phyloP scores from a whole-genome alignment of 2,113 vertebrate species.

The Hymenochirus boettgeri region DNA sequence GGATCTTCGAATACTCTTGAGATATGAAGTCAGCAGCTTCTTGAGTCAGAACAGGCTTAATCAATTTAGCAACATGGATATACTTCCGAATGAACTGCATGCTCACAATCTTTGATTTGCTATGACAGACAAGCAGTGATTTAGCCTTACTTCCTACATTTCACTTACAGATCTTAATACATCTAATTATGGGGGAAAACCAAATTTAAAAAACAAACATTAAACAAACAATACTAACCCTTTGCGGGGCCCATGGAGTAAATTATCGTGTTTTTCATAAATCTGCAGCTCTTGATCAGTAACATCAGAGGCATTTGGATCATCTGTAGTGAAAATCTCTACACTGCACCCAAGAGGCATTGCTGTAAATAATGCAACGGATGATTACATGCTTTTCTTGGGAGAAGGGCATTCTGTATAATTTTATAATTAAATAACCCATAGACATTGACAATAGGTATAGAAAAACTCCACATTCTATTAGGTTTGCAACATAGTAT shows the following conservation, averaged over 20 bases:
- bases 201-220: background rate
- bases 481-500: too few species aligned
- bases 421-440: too few species aligned
- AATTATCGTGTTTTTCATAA: constrained; percentile 90
- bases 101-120: constrained; percentile 85
- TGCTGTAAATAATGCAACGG: too few species aligned
- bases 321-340: constrained; percentile 88
- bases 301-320: constrained; percentile 69
- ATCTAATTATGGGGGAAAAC: too few species aligned
- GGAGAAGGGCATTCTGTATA: too few species aligned
- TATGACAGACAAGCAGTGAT: background rate
- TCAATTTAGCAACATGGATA: constrained; percentile 86
- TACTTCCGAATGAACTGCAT: constrained; percentile 97
- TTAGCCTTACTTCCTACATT: background rate
- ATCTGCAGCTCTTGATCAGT: constrained; percentile 86
- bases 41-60: constrained; percentile 80
- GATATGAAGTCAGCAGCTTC: constrained; percentile 86
- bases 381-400: too few species aligned
- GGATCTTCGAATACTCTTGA: constrained; percentile 87
- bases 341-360: constrained; percentile 82
- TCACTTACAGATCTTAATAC: too few species aligned
- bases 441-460: too few species aligned
- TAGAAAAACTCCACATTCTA: too few species aligned
- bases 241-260: constrained; percentile 71
- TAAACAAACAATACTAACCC: background rate